phyloP scores from a whole-genome alignment of 1,140 invertebrate genomes.

The Lasaia peninsularis region DNA sequence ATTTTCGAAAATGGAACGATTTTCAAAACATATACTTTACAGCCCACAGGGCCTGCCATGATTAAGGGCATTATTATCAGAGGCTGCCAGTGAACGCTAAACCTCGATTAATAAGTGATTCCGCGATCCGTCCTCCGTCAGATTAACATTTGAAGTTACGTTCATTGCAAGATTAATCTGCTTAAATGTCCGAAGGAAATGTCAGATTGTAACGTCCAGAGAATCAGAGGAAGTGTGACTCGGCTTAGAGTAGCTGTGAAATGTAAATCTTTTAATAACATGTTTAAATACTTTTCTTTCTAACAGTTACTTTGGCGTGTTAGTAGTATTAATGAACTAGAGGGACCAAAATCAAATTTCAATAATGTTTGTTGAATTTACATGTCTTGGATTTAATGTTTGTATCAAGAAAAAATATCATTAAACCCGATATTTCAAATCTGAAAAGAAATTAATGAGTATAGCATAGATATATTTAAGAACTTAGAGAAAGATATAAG shows the following conservation, averaged over 20 bases:
- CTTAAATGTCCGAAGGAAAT: conserved; percentile 75
- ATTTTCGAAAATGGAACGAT: not conserved
- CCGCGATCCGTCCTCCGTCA: conserved; percentile 66
- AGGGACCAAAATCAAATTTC: too few species aligned
- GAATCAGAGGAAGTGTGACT: conserved; percentile 53
- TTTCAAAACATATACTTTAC: conserved; percentile 7
- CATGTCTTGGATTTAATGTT: too few species aligned
- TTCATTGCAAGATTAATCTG: conserved; percentile 72
- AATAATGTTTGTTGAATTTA: too few species aligned
- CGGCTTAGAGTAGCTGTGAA: conserved; percentile 48
- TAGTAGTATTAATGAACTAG: too few species aligned
- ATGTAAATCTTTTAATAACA: conserved; percentile 14
- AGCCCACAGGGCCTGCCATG: not conserved
- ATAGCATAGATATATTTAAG: too few species aligned
- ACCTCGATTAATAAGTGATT: conserved; percentile 67
- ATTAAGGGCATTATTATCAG: conserved; percentile 33
- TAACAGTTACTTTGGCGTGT: not conserved
- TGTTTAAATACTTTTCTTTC: not conserved
- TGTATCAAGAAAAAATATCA: too few species aligned
- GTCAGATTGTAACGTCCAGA: conserved; percentile 73
- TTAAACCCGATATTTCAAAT: too few species aligned
- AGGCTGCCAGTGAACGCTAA: conserved; percentile 46
- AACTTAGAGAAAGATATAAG: too few species aligned
- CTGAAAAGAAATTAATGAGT: too few species aligned
- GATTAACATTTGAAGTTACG: conserved; percentile 69